A percentile compares a stretch with the other conserved stretches of the same genome.
These are phyloP conservation scores for Tychaedon coryphoeus DNA, from an alignment of 2,113 vertebrate species.

Conservation along the genomic window DNA sequence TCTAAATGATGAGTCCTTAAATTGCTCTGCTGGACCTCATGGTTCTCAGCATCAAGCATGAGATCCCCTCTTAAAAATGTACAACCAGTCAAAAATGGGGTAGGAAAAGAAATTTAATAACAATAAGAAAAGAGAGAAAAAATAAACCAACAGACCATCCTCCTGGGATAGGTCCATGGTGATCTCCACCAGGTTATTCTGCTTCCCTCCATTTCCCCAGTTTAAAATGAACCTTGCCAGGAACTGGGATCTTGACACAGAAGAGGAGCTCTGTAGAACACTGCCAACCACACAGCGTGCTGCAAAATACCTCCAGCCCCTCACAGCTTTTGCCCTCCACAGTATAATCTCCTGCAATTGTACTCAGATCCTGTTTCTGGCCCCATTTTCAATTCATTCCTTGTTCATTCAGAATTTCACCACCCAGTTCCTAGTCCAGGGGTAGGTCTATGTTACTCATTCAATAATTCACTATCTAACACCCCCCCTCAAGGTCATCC, in stretches of 20 bases:
- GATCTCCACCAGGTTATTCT: background rate
- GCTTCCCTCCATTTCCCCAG: background rate
- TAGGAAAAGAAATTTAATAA: background rate
- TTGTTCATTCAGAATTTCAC: background rate
- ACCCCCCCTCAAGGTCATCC: background rate
- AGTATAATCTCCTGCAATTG: background rate
- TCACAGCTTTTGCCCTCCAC: background rate
- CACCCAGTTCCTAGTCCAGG: background rate
- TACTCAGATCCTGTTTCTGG: background rate
- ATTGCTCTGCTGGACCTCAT: background rate
- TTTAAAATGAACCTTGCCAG: background rate
- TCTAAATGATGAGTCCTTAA: background rate
- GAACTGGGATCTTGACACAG: rapidly evolving
- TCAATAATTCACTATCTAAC: background rate
- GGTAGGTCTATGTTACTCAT: background rate
- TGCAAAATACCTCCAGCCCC: background rate
- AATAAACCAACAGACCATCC: background rate
- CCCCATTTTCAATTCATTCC: background rate
- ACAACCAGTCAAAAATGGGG: background rate
- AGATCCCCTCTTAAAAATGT: background rate
- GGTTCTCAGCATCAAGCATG: background rate
- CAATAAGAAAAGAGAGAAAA: background rate
- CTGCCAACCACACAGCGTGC: rapidly evolving
- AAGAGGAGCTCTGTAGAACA: background rate
- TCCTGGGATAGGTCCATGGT: background rate